phyloP scores from a whole-genome alignment of 2,113 vertebrate species.

The Nannobrachium achirus region DNA sequence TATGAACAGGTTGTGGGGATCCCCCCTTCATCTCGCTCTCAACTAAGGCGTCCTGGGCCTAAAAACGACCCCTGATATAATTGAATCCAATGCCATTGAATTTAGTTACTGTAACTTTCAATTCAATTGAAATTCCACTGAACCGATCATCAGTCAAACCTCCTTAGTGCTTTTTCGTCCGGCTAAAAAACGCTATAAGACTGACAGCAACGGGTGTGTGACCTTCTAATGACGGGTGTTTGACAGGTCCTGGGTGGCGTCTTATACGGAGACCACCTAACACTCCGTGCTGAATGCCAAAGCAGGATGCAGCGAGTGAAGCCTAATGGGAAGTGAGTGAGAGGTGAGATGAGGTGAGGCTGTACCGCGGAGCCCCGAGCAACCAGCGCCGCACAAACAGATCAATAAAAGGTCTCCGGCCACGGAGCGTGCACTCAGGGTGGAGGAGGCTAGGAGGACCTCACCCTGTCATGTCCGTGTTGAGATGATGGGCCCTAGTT shows the following conservation, averaged over 20 bases:
- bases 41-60: too few relatives aligned
- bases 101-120: too few relatives aligned
- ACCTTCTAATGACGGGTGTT: slow-evolving; percentile 38
- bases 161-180: too few relatives aligned
- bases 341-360: slow-evolving; percentile 23
- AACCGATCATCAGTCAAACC: too few relatives aligned
- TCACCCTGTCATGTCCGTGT: not conserved
- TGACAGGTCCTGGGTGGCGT: slow-evolving; percentile 51
- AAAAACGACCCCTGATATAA: too few relatives aligned
- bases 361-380: slow-evolving; percentile 16
- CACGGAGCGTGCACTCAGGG: slow-evolving; percentile 5
- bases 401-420: slow-evolving; percentile 57
- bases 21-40: too few relatives aligned
- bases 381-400: slow-evolving; percentile 27
- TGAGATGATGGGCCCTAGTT: too few relatives aligned
- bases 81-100: too few relatives aligned
- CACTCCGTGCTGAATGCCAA: slow-evolving; percentile 23
- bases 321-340: slow-evolving; percentile 63
- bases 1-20: too few relatives aligned
- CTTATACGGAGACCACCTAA: slow-evolving; percentile 27
- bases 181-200: too few relatives aligned
- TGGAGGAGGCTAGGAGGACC: slow-evolving; percentile 7
- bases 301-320: not conserved
- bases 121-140: too few relatives aligned
- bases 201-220: slow-evolving; percentile 34